Base-by-base conservation (phyloP, 2,113 vertebrate species). In the Lanius ludovicianus region DNA sequence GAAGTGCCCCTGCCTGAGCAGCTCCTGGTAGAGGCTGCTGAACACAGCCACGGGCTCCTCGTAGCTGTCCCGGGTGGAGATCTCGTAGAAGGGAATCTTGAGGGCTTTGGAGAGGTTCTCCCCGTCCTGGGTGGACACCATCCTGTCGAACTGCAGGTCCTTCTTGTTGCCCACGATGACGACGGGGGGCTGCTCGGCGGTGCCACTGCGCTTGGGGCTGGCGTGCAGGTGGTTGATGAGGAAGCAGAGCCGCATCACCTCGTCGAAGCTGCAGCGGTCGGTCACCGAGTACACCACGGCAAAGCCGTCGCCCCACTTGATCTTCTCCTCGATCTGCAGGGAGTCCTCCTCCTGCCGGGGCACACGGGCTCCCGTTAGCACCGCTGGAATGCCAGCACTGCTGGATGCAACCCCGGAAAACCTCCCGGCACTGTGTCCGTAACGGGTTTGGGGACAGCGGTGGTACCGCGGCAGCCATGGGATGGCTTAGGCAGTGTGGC, bases 261-360 rank as follows among this genome's bases (percentile, higher is more conserved):
- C 98, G 2, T 98, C 98, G 3, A 98, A 98, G 95, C 98, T 98
- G 87, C 98, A 98, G 27, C 98, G 73, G 92, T 98, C 98, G 0
- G 98, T 98, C 95, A 98, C 98, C 0, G 98, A 98, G 96, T 98
- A 98, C 57, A 98, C 98, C 53, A 98, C 97, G 0, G 98, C 96
- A 13, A 98, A 98, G 69, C 98, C 97, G 1, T 98, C 98, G 1
- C 98, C 98, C 98, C 98, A 98, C 35, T 98, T 98, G 80, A 98
- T 98, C 96, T 98, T 98, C 95, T 98, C 98, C 95, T 98, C 98
- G 13, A 98, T 98, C 95, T 98, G 97, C 84, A 98, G 95, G 1
- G 98, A 96, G 41, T 98, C 98, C 82, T 98, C 98, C 95, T 98
- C 98, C 98, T 98, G 80, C 44, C 20, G 0, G 41, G n/a, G 35